Evolutionary conservation across 2,888 invertebrate genomes (phyloP).

Genomic region (Polymixis lichenea): DNA sequence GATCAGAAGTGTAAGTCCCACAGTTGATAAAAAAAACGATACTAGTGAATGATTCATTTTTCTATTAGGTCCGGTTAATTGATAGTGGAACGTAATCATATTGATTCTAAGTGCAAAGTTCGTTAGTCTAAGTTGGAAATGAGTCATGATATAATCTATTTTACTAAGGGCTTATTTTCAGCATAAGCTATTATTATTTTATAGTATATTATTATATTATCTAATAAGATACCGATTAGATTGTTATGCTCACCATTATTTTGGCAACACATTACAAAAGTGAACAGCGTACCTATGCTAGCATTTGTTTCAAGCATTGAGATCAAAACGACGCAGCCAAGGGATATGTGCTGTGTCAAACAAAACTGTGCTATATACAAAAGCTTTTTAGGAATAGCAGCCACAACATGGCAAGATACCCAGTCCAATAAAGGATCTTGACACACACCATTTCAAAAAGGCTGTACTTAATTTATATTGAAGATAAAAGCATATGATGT

Average conservation of each 20-base stretch:
- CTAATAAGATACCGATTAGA: background rate
- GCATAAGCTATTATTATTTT: background rate
- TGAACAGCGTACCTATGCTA: too few species aligned
- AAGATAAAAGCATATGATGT: too few species aligned
- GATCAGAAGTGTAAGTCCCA: background rate
- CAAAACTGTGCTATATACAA: too few species aligned
- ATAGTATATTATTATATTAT: background rate
- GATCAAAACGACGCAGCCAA: too few species aligned
- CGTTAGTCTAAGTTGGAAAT: background rate
- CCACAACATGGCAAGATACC: too few species aligned
- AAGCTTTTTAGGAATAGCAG: too few species aligned
- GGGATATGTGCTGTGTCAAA: too few species aligned
- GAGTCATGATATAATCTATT: constrained; percentile 3
- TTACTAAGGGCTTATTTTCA: background rate
- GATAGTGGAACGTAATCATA: constrained; percentile 1
- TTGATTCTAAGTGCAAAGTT: constrained; percentile 17
- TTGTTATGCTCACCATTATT: background rate
- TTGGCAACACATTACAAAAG: background rate
- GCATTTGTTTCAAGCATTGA: too few species aligned
- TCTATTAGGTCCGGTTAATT: background rate
- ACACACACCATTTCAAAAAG: too few species aligned
- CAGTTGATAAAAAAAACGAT: background rate
- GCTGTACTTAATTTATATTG: too few species aligned
- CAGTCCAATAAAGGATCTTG: too few species aligned
- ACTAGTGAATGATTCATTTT: background rate